Evolutionary conservation across 1,140 invertebrate species (phyloP), one percentile per base, ranked within the genome.

Genomic region (Centruroides sculpturatus): DNA sequence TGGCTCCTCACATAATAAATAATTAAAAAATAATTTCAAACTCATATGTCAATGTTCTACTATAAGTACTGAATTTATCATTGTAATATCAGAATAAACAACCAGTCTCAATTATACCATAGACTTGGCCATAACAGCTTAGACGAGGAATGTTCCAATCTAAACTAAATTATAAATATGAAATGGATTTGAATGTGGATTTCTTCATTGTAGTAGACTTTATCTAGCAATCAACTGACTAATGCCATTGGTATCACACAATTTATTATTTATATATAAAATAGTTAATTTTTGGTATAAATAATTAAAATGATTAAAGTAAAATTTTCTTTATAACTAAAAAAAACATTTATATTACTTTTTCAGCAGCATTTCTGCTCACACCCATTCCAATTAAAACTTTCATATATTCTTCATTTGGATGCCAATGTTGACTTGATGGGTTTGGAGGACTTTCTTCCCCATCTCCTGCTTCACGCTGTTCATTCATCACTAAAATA

Each of bases 381-480:
- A 76, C 71, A 35, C 75, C 75, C 74, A 76, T 75, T 7, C 64
- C 66, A 34, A 69, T 69, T 35, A 76, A 61, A 52, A 66, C 57
- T 56, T 69, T 63, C 23, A 75, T 11, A 35, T 68, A 69, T 50
- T 71, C 69, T 54, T 71, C 67, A 67, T 75, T 73, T 10, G 74
- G 72, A 59, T 71, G 61, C 71, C 71, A 73, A 6, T 41, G 41
- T 8, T 35, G 8, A 13, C 5, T 60, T 34, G 52, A 59, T 13
- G 55, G 63, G 11, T 47, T 52, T 9, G 60, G 53, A 12, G 60
- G 47, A 53, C 60, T 64, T 55, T 64, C 63, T 55, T 64, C 59
- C 13, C 63, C 63, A 64, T 64, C 63, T 46, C 63, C 63, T 5
- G 59, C 63, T 56, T 64, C 63, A 35, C 63, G 13, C 0, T 56